A percentile compares a stretch with the other conserved stretches of the same genome.
Conservation (phyloP, 2,797 vertebrate species). For the Acridotheres tristis region DNA sequence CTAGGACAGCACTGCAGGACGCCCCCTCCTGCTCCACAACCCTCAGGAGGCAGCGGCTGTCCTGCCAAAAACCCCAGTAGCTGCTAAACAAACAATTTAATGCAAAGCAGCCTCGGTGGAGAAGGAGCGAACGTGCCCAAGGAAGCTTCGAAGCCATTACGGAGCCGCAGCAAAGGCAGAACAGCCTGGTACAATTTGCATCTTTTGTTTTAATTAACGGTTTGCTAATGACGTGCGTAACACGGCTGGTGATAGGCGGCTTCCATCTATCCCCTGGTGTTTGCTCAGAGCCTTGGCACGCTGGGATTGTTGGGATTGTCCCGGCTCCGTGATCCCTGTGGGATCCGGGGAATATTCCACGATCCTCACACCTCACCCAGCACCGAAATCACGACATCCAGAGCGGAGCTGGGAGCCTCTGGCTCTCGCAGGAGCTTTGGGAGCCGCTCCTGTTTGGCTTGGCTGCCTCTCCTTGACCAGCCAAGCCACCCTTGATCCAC, state of each 20-base stretch:
- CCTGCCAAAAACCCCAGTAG: constrained; percentile 45
- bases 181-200: not conserved
- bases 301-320: not conserved
- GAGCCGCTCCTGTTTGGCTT: not conserved
- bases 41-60: not conserved
- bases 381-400: not conserved
- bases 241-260: accelerated
- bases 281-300: not conserved
- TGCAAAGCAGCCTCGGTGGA: constrained; percentile 16
- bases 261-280: not conserved
- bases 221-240: not conserved
- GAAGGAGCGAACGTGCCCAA: constrained; percentile 47
- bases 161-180: not conserved
- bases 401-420: not conserved
- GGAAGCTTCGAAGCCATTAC: not conserved
- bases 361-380: not conserved
- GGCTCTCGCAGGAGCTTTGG: not conserved
- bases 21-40: not conserved
- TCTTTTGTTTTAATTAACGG: not conserved
- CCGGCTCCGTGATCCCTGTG: accelerated
- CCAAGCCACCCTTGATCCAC: not conserved
- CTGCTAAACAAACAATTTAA: constrained; percentile 61
- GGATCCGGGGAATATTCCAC: not conserved
- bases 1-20: not conserved
- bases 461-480: not conserved